phyloP scores from a whole-genome alignment of 2,888 invertebrate species.

The Chelonus formosanus region DNA sequence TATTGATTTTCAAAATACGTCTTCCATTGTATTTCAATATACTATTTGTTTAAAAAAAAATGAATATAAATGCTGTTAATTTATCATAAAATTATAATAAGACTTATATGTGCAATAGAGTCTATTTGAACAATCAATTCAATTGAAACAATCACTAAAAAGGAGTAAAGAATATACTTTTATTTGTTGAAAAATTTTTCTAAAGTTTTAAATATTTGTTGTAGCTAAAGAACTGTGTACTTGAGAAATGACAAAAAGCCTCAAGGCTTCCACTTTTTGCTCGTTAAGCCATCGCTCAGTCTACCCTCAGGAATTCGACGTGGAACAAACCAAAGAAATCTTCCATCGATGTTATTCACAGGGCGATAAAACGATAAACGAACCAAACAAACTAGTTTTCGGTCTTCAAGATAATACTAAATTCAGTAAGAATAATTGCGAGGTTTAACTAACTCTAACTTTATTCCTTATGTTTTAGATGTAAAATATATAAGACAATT shows the following conservation, averaged over 20 bases:
- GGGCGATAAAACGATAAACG: constrained; percentile 9
- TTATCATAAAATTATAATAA: too few relatives aligned
- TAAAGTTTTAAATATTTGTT: too few relatives aligned
- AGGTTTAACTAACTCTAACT: neutral
- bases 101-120: too few relatives aligned
- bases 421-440: constrained; percentile 10
- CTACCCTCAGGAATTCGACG: constrained; percentile 23
- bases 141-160: too few relatives aligned
- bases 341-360: constrained; percentile 8
- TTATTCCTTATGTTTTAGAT: neutral
- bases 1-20: too few relatives aligned
- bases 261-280: constrained; percentile 25
- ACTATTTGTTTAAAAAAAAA: too few relatives aligned
- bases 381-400: constrained; percentile 15
- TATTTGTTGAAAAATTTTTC: too few relatives aligned
- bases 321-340: constrained; percentile 21
- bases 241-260: constrained; percentile 20
- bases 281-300: constrained; percentile 27
- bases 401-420: neutral
- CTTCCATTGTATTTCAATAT: too few relatives aligned
- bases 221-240: neutral
- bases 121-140: too few relatives aligned
- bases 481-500: neutral
- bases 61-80: too few relatives aligned
- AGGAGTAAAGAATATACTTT: too few relatives aligned